phyloP scores from a whole-genome alignment of 2,113 vertebrate genomes.

The Pedetes capensis region DNA sequence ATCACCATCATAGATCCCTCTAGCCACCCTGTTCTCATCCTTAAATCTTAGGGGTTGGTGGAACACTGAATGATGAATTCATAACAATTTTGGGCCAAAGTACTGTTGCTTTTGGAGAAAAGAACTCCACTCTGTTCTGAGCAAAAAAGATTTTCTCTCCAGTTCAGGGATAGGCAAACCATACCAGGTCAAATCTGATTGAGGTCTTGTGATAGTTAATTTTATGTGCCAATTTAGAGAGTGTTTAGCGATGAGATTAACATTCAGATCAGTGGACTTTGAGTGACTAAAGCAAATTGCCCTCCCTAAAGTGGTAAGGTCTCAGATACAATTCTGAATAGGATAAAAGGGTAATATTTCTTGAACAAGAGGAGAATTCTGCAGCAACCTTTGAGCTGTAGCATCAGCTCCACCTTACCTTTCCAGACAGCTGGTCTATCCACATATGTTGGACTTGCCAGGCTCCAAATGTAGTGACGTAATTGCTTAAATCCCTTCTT shows the following conservation, averaged over 20 bases:
- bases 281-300: background rate
- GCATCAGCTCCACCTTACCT: accelerated
- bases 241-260: background rate
- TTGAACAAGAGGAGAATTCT: background rate
- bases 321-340: background rate
- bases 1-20: background rate
- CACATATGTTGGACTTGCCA: background rate
- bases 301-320: background rate
- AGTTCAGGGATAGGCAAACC: background rate
- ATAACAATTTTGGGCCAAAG: background rate
- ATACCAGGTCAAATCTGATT: background rate
- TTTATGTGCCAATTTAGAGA: background rate
- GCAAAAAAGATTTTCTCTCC: background rate
- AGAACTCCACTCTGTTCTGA: background rate
- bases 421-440: background rate
- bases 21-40: background rate
- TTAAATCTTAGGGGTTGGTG: background rate
- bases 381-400: background rate
- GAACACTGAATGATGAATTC: background rate
- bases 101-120: background rate
- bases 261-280: background rate
- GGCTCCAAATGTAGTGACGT: background rate
- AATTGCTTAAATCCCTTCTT: background rate
- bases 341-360: background rate
- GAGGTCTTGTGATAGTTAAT: background rate